phyloP scores from a whole-genome alignment of 2,113 vertebrate species.

The Sinocyclocheilus anshuiensis region DNA sequence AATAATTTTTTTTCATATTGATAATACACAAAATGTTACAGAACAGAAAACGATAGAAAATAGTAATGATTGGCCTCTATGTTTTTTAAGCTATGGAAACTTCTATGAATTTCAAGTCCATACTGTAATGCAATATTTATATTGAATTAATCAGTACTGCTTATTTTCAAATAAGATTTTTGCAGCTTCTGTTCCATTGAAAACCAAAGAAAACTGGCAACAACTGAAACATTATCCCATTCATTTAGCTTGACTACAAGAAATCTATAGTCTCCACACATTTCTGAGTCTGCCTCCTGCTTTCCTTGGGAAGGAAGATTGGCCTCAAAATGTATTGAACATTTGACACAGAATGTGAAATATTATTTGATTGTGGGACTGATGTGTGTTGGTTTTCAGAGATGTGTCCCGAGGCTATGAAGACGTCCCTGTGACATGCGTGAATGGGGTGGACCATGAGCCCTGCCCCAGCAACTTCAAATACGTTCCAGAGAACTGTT shows the following conservation, averaged over 20 bases:
- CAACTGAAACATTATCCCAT: not conserved
- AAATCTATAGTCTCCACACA: not conserved
- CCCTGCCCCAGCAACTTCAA: slow-evolving; percentile 91
- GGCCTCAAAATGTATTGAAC: not conserved
- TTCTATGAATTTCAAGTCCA: not conserved
- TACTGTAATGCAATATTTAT: not conserved
- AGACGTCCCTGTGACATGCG: slow-evolving; percentile 84
- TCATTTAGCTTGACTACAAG: not conserved
- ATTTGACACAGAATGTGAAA: not conserved
- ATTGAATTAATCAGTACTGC: not conserved
- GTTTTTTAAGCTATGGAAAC: not conserved
- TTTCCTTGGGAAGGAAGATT: not conserved
- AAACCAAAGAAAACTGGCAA: not conserved
- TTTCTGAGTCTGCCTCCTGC: not conserved
- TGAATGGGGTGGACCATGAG: slow-evolving; percentile 88
- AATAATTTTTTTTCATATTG: not conserved
- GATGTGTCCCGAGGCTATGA: slow-evolving; percentile 95
- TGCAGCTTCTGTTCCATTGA: not conserved
- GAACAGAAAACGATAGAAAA: too few relatives aligned
- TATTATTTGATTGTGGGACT: not conserved
- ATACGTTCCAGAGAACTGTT: slow-evolving; percentile 94
- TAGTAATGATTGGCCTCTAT: too few relatives aligned
- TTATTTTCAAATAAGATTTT: not conserved
- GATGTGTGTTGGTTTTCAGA: slow-evolving; percentile 65
- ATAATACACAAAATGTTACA: not conserved